Base-by-base conservation (phyloP, 2,888 invertebrate genomes). In the Cyclophora albipunctata region DNA sequence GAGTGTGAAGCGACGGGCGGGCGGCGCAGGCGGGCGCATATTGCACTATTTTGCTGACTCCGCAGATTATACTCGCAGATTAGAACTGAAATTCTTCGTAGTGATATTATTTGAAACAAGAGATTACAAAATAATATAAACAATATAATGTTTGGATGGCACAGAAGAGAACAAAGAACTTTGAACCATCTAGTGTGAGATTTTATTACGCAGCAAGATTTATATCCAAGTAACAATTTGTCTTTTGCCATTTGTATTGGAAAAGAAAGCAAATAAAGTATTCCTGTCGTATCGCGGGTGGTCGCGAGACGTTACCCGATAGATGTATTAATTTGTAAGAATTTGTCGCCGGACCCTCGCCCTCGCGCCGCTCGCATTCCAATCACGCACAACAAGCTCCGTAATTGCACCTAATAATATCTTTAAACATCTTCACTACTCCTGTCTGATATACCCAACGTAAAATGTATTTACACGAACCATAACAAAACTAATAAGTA, bases 311-410 rank as follows among this genome's bases (percentile, higher is more conserved):
- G 75, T 70, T 73, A 67, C 70, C 67, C 74, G 77, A 78, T 82
- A 82, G 87, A 86, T 85, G 87, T 88, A 88, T 88, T 88, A 87
- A 88, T 88, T 88, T 87, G 88, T 84, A 83, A 80, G 86, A 87
- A 87, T 88, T 88, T 87, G 87, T 88, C 87, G 78, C 79, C 72
- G 78, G 74, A 75, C 86, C 86, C 85, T 81, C 80, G 63, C 74
- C 69, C 63, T 59, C 64, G 51, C 68, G 51, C 63, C 62, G 55
- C 70, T 67, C 66, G 77, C 73, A 88, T 88, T 87, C 88, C 86
- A 88, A 87, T 88, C 88, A 88, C 88, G 88, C 80, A 79, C 87
- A 72, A 87, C 87, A 86, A 81, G 85, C 74, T 76, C 81, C 78
- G 83, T 88, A 88, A 88, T 87, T 88, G 86, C 76, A 81, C 83